Conservation (phyloP, 2,888 invertebrate genomes). For the Candidula unifasciata region DNA sequence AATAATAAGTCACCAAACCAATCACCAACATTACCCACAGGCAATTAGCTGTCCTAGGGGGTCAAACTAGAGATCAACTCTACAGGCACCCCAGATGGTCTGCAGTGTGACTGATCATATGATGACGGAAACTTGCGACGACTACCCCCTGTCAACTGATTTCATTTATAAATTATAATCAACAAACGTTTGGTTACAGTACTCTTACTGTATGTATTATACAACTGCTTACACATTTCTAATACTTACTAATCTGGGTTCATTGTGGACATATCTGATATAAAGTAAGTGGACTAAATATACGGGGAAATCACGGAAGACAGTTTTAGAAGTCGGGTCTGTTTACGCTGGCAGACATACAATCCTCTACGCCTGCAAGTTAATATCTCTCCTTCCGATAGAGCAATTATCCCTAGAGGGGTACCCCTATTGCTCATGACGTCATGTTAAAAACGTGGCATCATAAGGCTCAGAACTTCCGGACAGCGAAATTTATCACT, state of each 20-base stretch:
- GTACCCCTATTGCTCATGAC: conserved; percentile 41
- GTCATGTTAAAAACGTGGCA: conserved; percentile 54
- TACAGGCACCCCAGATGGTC: too few species aligned
- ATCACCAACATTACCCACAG: too few species aligned
- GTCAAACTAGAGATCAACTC: too few species aligned
- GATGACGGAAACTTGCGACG: too few species aligned
- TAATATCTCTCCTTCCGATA: conserved; percentile 54
- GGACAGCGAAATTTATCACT: conserved; percentile 49
- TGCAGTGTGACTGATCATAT: too few species aligned
- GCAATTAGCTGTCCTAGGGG: too few species aligned
- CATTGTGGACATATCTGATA: conserved; percentile 52
- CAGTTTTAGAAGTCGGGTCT: conserved; percentile 15
- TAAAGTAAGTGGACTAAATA: neutral
- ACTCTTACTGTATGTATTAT: too few species aligned
- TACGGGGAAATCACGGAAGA: neutral
- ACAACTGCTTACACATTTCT: neutral
- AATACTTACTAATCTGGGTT: conserved; percentile 53
- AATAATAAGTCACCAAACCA: too few species aligned
- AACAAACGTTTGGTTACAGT: too few species aligned
- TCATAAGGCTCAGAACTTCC: conserved; percentile 46
- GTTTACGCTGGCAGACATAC: conserved; percentile 46
- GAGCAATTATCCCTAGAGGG: conserved; percentile 49
- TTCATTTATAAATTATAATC: too few species aligned
- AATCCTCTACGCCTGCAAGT: conserved; percentile 51
- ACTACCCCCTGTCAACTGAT: too few species aligned